Conservation (phyloP, 2,797 vertebrate genomes). For the Sternarchorhynchus goeldii region DNA sequence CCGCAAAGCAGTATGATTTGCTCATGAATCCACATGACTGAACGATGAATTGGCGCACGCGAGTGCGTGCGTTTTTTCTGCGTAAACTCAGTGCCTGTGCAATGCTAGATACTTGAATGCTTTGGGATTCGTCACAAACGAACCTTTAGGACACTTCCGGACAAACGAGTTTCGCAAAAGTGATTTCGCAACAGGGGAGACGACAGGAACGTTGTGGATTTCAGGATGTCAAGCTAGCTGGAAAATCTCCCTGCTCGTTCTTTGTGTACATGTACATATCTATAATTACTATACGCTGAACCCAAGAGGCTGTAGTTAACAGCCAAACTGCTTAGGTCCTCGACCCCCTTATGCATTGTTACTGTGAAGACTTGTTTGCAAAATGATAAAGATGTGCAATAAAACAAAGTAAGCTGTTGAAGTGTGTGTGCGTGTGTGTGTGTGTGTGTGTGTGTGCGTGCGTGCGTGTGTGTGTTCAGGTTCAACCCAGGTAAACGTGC, state of each 20-base stretch:
- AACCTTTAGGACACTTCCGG: constrained; percentile 52
- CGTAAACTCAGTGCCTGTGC: constrained; percentile 70
- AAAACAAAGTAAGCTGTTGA: constrained; percentile 61
- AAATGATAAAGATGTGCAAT: constrained; percentile 79
- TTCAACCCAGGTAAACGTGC: constrained; percentile 6
- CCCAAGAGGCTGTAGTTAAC: constrained; percentile 63
- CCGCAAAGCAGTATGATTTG: constrained; percentile 16
- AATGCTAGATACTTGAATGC: constrained; percentile 78
- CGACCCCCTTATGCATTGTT: constrained; percentile 72
- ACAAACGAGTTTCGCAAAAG: constrained; percentile 8
- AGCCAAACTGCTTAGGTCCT: constrained; percentile 70
- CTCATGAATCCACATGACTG: not conserved
- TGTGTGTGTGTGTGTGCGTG: constrained; percentile 14
- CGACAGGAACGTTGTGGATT: constrained; percentile 28
- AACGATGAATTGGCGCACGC: not conserved
- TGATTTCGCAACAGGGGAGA: constrained; percentile 32
- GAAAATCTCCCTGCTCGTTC: constrained; percentile 31
- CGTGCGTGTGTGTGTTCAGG: constrained; percentile 24
- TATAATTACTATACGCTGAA: constrained; percentile 67
- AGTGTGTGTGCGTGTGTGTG: constrained; percentile 1
- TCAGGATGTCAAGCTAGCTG: constrained; percentile 23
- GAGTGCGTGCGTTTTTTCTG: constrained; percentile 39
- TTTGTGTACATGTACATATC: constrained; percentile 71
- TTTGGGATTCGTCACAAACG: constrained; percentile 63
- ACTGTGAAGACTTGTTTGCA: constrained; percentile 81